These are phyloP conservation scores for Onychomys arenicola DNA, from an alignment of 2,797 vertebrate genomes.

Conservation along the genomic window DNA sequence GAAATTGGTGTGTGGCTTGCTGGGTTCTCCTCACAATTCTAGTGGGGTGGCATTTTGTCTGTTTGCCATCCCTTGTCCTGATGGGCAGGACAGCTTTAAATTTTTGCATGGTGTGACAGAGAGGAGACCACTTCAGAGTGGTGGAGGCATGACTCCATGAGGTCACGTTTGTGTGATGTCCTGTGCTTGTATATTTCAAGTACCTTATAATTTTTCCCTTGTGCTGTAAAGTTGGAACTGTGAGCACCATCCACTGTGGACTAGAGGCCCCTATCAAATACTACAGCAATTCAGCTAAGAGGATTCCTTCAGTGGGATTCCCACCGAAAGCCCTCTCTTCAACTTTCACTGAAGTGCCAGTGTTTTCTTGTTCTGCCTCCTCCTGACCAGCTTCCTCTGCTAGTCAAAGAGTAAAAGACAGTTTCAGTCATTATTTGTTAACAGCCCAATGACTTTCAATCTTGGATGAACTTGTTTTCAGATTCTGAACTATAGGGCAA, in stretches of 20 bases:
- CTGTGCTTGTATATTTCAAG: slow-evolving; percentile 24
- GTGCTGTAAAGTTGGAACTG: neutral
- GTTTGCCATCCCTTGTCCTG: neutral
- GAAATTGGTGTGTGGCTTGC: neutral
- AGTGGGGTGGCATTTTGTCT: neutral
- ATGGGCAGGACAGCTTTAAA: neutral
- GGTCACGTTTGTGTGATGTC: neutral
- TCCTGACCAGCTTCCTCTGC: neutral
- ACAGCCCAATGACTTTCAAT: neutral
- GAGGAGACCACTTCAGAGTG: neutral
- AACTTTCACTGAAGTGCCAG: neutral
- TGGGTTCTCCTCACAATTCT: neutral
- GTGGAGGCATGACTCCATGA: neutral
- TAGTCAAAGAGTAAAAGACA: neutral
- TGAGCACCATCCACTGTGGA: neutral
- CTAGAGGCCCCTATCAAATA: neutral
- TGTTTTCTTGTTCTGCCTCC: neutral
- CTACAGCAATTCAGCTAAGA: neutral
- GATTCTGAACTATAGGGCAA: slow-evolving; percentile 15
- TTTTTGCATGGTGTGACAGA: neutral
- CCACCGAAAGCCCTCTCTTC: neutral
- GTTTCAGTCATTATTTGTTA: slow-evolving; percentile 15
- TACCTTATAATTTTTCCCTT: neutral
- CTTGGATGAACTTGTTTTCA: slow-evolving; percentile 39
- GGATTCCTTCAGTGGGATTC: neutral